phyloP scores from a whole-genome alignment of 2,797 vertebrate genomes.

The Oreonectes daqikongensis region DNA sequence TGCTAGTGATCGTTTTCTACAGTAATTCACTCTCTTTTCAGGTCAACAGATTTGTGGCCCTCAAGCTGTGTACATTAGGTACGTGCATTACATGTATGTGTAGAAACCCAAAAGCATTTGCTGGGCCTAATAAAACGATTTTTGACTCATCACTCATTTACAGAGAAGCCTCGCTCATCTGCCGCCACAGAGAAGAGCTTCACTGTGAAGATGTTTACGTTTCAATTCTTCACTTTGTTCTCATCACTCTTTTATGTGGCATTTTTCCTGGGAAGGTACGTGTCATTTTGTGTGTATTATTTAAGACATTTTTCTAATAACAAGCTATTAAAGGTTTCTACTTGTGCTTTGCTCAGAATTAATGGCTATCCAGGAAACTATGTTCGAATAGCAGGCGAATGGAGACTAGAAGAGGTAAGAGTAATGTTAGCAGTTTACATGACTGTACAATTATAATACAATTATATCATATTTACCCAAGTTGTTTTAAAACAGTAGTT shows the following conservation, averaged over 20 bases:
- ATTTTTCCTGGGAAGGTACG: constrained; percentile 94
- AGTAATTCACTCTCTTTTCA: constrained; percentile 57
- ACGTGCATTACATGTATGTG: constrained; percentile 64
- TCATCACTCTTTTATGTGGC: constrained; percentile 93
- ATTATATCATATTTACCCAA: too few species aligned
- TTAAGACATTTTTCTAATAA: neutral
- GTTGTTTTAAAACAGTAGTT: too few species aligned
- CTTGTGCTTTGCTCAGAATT: constrained; percentile 77
- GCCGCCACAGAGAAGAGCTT: constrained; percentile 86
- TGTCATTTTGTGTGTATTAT: neutral
- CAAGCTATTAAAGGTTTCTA: neutral
- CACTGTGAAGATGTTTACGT: constrained; percentile 91
- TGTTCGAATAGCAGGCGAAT: constrained; percentile 85
- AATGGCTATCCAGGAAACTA: constrained; percentile 91
- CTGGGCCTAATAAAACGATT: neutral
- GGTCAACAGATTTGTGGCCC: constrained; percentile 83
- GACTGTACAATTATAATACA: neutral
- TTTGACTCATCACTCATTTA: neutral
- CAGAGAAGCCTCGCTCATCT: constrained; percentile 87
- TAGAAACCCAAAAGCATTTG: constrained; percentile 1
- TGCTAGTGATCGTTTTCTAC: neutral
- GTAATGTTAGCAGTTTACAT: neutral
- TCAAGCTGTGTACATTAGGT: constrained; percentile 85
- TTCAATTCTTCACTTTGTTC: constrained; percentile 95
- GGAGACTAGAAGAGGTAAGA: constrained; percentile 94